Percentiles rank a stretch among this genome's conserved stretches.
phyloP scores from a whole-genome alignment of 2,888 invertebrate genomes.

The Dioctria linearis region DNA sequence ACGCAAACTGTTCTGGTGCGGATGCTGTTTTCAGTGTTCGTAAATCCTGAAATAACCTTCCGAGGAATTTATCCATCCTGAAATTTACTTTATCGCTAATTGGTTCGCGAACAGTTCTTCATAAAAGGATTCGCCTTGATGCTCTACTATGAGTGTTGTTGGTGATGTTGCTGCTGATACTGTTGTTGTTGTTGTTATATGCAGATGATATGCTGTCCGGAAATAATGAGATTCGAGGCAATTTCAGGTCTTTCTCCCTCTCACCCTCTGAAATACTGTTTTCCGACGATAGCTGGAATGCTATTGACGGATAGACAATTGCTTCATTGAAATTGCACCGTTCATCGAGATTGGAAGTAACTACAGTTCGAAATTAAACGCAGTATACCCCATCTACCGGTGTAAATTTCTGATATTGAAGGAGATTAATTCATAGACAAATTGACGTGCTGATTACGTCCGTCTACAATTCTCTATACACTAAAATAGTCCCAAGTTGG shows the following conservation, averaged over 20 bases:
- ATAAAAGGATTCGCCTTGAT: not conserved
- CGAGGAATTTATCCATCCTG: conserved; percentile 5
- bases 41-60: conserved; percentile 10
- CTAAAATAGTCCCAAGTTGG: too few relatives aligned
- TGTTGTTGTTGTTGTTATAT: conserved; percentile 27
- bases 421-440: conserved; percentile 31
- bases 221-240: conserved; percentile 39
- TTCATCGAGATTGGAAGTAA: not conserved
- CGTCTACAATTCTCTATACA: not conserved
- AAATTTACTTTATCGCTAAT: conserved; percentile 13
- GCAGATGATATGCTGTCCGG: conserved; percentile 25
- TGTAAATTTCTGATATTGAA: conserved; percentile 20
- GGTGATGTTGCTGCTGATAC: too few relatives aligned
- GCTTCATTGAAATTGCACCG: not conserved
- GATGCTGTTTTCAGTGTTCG: not conserved
- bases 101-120: conserved; percentile 13
- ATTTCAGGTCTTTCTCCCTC: not conserved
- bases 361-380: not conserved
- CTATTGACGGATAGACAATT: conserved; percentile 34
- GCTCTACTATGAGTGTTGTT: not conserved
- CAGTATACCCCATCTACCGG: not conserved
- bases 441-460: conserved; percentile 23
- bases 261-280: conserved; percentile 11
- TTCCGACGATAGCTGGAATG: conserved; percentile 9
- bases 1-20: too few relatives aligned